A percentile compares a stretch with the other conserved stretches of the same genome.
Conservation (phyloP, 2,888 invertebrate genomes). For the Drosophila mimica region DNA sequence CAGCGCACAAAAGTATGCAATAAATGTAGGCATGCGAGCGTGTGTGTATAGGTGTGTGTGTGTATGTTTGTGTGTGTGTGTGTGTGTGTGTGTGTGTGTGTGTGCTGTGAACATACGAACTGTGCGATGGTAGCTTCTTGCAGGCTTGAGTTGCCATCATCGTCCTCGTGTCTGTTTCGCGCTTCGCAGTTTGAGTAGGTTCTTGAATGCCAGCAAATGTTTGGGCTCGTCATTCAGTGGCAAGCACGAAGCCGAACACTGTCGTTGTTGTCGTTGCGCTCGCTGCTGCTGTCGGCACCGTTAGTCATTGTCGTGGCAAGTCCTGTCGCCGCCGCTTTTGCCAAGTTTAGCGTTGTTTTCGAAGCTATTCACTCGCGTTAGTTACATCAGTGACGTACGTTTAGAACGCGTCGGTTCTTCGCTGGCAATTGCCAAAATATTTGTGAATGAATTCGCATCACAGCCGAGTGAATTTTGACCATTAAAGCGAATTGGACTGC, state of each 20-base stretch:
- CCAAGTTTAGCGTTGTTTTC: slow-evolving; percentile 39
- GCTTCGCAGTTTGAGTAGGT: slow-evolving; percentile 42
- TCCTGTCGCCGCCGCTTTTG: slow-evolving; percentile 48
- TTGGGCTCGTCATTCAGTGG: slow-evolving; percentile 64
- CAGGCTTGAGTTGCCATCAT: slow-evolving; percentile 69
- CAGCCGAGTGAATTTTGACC: slow-evolving; percentile 16
- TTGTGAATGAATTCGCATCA: slow-evolving; percentile 53
- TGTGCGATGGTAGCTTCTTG: slow-evolving; percentile 71
- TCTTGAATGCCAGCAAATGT: slow-evolving; percentile 49
- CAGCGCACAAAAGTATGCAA: slow-evolving; percentile 61
- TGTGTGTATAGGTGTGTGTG: neutral
- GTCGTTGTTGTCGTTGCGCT: slow-evolving; percentile 44
- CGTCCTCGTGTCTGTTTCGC: slow-evolving; percentile 65
- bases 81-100: slow-evolving; percentile 14
- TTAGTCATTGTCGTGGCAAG: slow-evolving; percentile 43
- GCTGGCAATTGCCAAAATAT: slow-evolving; percentile 42
- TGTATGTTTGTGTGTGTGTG: slow-evolving; percentile 1
- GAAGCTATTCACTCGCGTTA: slow-evolving; percentile 42
- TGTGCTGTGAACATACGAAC: slow-evolving; percentile 25
- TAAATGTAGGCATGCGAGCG: slow-evolving; percentile 16
- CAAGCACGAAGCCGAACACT: slow-evolving; percentile 68
- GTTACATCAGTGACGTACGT: slow-evolving; percentile 65
- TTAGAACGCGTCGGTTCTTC: slow-evolving; percentile 54
- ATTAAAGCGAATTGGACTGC: slow-evolving; percentile 9
- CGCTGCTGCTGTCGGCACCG: slow-evolving; percentile 38